These are phyloP conservation scores for Fukomys damarensis DNA, from an alignment of 2,113 vertebrate genomes.

Conservation along the genomic window DNA sequence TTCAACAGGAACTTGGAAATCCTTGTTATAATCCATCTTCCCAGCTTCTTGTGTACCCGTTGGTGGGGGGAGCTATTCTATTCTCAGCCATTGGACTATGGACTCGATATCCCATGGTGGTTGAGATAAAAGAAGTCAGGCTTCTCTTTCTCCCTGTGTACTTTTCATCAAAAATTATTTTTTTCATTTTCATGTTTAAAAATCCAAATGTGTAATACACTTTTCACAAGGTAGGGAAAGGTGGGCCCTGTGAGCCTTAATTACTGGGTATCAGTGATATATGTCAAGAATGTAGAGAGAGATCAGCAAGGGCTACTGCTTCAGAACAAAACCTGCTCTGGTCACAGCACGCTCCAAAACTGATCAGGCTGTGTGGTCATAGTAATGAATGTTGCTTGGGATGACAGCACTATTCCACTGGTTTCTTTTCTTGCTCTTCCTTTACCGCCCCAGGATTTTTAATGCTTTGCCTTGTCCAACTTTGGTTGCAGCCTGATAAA, in stretches of 20 bases:
- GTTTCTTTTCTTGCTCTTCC: constrained; percentile 21
- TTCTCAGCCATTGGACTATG: neutral
- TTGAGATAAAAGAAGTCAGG: neutral
- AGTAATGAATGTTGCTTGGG: neutral
- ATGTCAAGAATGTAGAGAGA: neutral
- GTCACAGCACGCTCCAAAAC: neutral
- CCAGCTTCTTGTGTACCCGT: neutral
- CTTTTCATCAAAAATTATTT: neutral
- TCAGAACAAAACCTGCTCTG: neutral
- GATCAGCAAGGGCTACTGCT: neutral
- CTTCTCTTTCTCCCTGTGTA: neutral
- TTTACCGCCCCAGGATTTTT: neutral
- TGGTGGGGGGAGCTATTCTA: neutral
- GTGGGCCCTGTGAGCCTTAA: neutral
- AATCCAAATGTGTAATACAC: neutral
- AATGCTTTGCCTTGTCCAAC: constrained; percentile 26
- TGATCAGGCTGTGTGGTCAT: neutral
- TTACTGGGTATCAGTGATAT: neutral
- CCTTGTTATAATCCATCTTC: neutral
- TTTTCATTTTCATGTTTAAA: neutral
- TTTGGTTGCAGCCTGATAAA: neutral
- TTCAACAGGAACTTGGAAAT: neutral
- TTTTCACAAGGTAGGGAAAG: neutral
- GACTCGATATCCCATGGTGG: neutral
- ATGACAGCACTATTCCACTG: fast-evolving